Percentiles rank a stretch among this genome's conserved stretches.
phyloP scores from a whole-genome alignment of 2,888 invertebrate genomes.

The Leptogaster cylindrica region DNA sequence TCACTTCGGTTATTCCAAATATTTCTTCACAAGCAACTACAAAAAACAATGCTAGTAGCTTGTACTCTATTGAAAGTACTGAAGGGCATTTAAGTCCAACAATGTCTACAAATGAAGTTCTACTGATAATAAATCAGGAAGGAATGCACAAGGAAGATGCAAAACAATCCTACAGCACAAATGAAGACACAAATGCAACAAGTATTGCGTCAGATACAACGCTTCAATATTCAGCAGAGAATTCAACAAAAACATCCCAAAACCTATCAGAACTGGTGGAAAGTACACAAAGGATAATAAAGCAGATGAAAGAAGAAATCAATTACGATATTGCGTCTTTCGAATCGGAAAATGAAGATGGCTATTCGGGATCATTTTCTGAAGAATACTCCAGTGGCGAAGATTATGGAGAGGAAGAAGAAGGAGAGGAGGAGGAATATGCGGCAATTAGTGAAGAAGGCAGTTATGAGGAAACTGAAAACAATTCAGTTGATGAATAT shows the following conservation, averaged over 20 bases:
- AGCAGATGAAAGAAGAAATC: slow-evolving; percentile 72
- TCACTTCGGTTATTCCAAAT: neutral
- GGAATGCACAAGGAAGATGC: neutral
- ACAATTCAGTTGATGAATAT: slow-evolving; percentile 49
- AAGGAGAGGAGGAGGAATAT: slow-evolving; percentile 52
- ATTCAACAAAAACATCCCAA: slow-evolving; percentile 51
- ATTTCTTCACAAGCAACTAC: neutral
- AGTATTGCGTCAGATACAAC: slow-evolving; percentile 1
- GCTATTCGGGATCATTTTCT: slow-evolving; percentile 63
- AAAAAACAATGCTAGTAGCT: neutral
- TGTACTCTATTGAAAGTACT: slow-evolving; percentile 28
- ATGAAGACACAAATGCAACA: neutral
- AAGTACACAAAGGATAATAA: slow-evolving; percentile 68
- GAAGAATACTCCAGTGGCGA: slow-evolving; percentile 64
- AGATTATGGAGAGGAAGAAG: slow-evolving; percentile 52
- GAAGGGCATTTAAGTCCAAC: slow-evolving; percentile 22
- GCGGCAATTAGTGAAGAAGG: slow-evolving; percentile 54
- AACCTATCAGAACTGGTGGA: slow-evolving; percentile 66
- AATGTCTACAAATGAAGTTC: slow-evolving; percentile 25
- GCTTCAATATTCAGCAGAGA: too few species aligned
- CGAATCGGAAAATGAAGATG: slow-evolving; percentile 58
- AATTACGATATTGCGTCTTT: slow-evolving; percentile 66
- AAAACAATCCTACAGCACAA: neutral
- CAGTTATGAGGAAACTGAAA: slow-evolving; percentile 52
- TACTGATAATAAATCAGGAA: slow-evolving; percentile 16